Evolutionary conservation across 2,797 vertebrate species (phyloP).

Genomic region (Petrocephalus sullivani): DNA sequence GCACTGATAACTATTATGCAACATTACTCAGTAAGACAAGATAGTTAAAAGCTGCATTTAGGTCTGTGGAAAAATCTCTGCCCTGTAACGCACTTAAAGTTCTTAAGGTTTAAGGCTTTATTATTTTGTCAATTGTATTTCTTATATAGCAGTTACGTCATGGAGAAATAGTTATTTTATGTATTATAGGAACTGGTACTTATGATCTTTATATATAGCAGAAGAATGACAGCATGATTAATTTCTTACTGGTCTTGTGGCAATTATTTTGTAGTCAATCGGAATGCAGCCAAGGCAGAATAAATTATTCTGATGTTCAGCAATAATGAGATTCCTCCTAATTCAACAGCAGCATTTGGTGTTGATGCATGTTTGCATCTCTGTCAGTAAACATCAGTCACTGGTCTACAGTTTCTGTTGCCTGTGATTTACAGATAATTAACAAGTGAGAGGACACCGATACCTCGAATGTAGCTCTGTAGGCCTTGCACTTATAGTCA

Average conservation of each 20-base stretch:
- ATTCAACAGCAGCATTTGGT: neutral
- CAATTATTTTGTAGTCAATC: neutral
- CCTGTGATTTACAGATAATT: neutral
- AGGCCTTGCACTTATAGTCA: neutral
- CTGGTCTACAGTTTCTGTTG: neutral
- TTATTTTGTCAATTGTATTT: neutral
- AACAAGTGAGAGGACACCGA: neutral
- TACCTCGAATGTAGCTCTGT: neutral
- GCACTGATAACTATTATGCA: neutral
- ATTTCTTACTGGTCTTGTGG: neutral
- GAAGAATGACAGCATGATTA: neutral
- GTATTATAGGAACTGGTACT: neutral
- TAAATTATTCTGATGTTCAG: constrained; percentile 6
- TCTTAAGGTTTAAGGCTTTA: neutral
- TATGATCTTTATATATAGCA: neutral
- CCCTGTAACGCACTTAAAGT: neutral
- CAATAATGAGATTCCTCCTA: constrained; percentile 10
- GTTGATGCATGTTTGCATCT: constrained; percentile 4
- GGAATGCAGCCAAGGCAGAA: neutral
- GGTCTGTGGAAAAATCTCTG: neutral
- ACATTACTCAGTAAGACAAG: neutral
- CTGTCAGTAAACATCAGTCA: neutral
- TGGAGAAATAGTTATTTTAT: neutral
- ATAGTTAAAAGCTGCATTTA: neutral
- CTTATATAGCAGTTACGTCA: neutral